Evolutionary conservation across 2,797 vertebrate species (phyloP), one percentile per base, ranked within the genome.

Genomic region (Cossypha polioptera): DNA sequence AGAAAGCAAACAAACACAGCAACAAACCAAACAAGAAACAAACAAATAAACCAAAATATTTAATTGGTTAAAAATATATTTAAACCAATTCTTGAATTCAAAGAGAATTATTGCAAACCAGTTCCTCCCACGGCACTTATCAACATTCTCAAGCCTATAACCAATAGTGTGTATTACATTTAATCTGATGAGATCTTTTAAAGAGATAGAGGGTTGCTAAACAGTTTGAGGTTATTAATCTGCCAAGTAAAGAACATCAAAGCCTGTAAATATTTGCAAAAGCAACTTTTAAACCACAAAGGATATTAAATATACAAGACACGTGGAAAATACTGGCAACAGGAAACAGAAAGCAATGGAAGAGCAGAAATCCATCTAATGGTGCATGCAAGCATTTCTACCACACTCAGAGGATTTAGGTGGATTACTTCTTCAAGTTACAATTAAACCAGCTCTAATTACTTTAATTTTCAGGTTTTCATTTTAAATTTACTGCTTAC

Each of bases 191-290:
- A 84, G 58, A 86, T 75, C 77, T 92, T 82, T 90, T 80, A 74
- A 92, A 82, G 92, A 82, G 42, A 85, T 71, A 84, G 22, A 29
- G 81, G 40, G 19, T 53, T 80, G 53, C 86, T 95, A 77, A 96
- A 88, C 54, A 85, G 76, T 92, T 95, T 95, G 68, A 86, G 26
- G 38, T 87, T 85, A 91, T 94, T 92, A 91, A 93, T 91, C 61
- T 95, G 78, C 88, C 80, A 94, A 86, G 16, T 58, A 73, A n/a
- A 88, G 73, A 93, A 90, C 25, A 88, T 88, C 57, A 92, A 91
- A 96, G 48, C 35, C 9, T 94, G 53, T 7, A 91, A 78, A 81
- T 92, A 88, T 89, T 96, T 97, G 17, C 86, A 73, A 90, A 87
- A 87, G 29, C 11, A 85, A 43, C 25, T 90, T 96, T 86, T 81